These are phyloP conservation scores for Intoshia linei DNA, from an alignment of 1,140 invertebrate species.

Conservation along the genomic window DNA sequence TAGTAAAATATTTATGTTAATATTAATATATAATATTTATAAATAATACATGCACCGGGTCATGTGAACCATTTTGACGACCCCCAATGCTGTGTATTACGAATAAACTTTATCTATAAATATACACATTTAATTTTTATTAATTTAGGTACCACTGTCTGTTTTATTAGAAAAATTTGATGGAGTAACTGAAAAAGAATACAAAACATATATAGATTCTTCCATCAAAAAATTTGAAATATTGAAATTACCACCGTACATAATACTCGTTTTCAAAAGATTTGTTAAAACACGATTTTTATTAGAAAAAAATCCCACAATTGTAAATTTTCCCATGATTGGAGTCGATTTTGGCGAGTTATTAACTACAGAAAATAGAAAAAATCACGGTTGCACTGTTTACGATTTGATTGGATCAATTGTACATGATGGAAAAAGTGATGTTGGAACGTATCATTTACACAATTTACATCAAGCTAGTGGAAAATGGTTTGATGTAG, in stretches of 20 bases:
- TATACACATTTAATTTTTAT: conserved; percentile 3
- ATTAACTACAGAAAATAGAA: conserved; percentile 41
- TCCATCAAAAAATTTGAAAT: conserved; percentile 85
- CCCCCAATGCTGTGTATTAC: too few relatives aligned
- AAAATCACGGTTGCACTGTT: conserved; percentile 35
- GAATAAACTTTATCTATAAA: not conserved
- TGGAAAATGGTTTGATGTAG: conserved; percentile 62
- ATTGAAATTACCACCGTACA: conserved; percentile 61
- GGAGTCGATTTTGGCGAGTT: conserved; percentile 90
- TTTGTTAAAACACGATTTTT: conserved; percentile 98
- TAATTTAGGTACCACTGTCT: conserved; percentile 50
- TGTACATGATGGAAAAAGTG: conserved; percentile 82
- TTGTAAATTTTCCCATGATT: conserved; percentile 96
- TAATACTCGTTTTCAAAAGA: conserved; percentile 79
- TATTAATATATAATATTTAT: conserved; percentile 2
- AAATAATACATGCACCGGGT: too few relatives aligned
- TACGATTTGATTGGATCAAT: conserved; percentile 92
- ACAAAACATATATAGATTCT: conserved; percentile 95
- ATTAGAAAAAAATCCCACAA: conserved; percentile 92
- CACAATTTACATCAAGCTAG: conserved; percentile 56
- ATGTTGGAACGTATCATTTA: conserved; percentile 50
- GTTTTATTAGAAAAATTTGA: conserved; percentile 75
- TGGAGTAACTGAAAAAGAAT: conserved; percentile 69
- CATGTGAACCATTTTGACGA: too few relatives aligned
- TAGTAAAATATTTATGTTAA: not conserved